These are phyloP conservation scores for human (Homo sapiens) DNA, from an alignment of 2,113 vertebrate species.

Conservation along the genomic window DNA sequence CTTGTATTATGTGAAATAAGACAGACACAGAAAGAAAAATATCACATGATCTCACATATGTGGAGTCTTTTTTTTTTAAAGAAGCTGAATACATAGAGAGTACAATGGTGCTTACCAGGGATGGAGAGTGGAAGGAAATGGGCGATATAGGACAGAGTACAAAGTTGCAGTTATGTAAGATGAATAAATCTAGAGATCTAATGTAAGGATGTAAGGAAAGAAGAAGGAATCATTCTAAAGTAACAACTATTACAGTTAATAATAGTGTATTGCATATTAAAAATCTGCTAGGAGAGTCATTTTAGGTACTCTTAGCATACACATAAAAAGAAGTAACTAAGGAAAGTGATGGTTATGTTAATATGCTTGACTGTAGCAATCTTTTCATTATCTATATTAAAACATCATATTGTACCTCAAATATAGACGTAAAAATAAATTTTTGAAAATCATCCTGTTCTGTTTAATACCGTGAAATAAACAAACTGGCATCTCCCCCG, in stretches of 20 bases:
- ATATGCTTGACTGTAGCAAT: too few species aligned
- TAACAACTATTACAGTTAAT: neutral
- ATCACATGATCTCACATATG: too few species aligned
- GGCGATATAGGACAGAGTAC: rapidly evolving
- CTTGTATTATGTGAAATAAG: neutral
- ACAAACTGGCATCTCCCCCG: neutral
- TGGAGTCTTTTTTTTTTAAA: neutral
- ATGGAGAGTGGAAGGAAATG: rapidly evolving
- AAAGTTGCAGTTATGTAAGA: neutral
- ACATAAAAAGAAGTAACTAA: neutral
- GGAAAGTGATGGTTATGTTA: neutral
- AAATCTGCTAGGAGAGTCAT: neutral
- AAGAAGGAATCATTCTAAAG: neutral
- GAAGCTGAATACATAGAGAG: neutral
- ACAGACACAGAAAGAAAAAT: neutral
- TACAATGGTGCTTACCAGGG: rapidly evolving
- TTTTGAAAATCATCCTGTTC: neutral
- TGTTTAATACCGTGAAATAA: neutral
- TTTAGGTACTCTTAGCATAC: neutral
- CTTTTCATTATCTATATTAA: neutral
- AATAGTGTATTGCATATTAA: neutral
- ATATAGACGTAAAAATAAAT: neutral
- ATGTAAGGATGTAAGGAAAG: neutral
- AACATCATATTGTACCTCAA: neutral
- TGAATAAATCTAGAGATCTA: neutral